Evolutionary conservation across 1,140 invertebrate species (phyloP).

Genomic region (Tetragonula clypearis): DNA sequence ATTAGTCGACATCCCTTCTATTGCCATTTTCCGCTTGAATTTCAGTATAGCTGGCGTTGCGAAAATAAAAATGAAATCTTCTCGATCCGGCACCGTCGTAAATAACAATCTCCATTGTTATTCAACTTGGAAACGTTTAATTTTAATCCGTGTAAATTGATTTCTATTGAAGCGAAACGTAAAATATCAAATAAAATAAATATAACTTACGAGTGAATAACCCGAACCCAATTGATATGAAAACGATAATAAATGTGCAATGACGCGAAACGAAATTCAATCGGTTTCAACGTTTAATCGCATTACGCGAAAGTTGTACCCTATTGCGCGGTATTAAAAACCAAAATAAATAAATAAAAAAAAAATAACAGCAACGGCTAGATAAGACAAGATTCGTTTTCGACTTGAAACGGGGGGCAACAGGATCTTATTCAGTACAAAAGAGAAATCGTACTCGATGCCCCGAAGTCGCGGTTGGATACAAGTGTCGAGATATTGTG

Average conservation of each 20-base stretch:
- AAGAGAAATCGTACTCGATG: constrained; percentile 1
- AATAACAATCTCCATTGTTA: background rate
- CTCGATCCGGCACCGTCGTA: background rate
- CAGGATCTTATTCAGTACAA: background rate
- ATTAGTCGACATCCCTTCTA: background rate
- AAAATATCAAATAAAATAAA: background rate
- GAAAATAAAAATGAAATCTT: background rate
- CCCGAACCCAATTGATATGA: background rate
- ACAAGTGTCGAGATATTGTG: constrained; percentile 42
- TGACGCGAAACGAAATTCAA: background rate
- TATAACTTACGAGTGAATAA: background rate
- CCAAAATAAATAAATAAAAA: background rate
- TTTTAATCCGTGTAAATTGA: background rate
- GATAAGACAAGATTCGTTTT: background rate
- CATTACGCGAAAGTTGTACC: background rate
- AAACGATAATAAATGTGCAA: background rate
- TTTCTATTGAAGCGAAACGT: background rate
- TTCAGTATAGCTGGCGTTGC: background rate
- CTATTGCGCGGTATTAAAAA: background rate
- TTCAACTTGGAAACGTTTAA: background rate
- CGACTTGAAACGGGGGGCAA: background rate
- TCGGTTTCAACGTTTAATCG: background rate
- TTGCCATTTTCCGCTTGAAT: background rate
- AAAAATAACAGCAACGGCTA: background rate
- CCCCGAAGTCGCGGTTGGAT: background rate